phyloP scores from a whole-genome alignment of 2,113 vertebrate genomes.

The Anas platyrhynchos region DNA sequence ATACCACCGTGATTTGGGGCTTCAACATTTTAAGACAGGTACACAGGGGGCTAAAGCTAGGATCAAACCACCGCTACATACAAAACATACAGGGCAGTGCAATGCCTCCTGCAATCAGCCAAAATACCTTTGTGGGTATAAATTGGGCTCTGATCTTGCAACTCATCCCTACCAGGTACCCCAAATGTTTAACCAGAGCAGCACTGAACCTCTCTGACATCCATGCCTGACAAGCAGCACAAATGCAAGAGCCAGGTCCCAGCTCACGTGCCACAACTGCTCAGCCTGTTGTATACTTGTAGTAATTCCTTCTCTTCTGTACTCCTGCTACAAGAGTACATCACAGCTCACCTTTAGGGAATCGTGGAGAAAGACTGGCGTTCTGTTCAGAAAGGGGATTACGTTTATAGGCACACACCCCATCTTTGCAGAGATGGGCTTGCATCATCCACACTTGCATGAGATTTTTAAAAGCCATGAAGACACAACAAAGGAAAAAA shows the following conservation, averaged over 20 bases:
- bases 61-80: fast-evolving
- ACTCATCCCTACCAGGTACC: neutral
- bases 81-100: neutral
- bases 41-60: neutral
- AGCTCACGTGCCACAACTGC: fast-evolving
- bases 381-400: no score
- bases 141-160: neutral
- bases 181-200: neutral
- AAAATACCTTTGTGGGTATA: neutral
- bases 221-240: neutral
- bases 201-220: neutral
- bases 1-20: neutral
- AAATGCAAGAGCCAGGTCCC: neutral
- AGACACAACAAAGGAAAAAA: neutral
- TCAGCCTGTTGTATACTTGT: neutral
- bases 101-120: neutral
- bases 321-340: neutral
- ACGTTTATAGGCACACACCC: neutral
- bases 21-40: neutral
- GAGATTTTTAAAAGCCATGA: neutral
- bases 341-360: neutral
- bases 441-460: neutral
- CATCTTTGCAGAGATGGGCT: neutral
- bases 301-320: neutral
- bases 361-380: neutral